Percentiles rank a stretch among this genome's conserved stretches.
Conservation (phyloP, 2,797 vertebrate species). For the Clamator glandarius region DNA sequence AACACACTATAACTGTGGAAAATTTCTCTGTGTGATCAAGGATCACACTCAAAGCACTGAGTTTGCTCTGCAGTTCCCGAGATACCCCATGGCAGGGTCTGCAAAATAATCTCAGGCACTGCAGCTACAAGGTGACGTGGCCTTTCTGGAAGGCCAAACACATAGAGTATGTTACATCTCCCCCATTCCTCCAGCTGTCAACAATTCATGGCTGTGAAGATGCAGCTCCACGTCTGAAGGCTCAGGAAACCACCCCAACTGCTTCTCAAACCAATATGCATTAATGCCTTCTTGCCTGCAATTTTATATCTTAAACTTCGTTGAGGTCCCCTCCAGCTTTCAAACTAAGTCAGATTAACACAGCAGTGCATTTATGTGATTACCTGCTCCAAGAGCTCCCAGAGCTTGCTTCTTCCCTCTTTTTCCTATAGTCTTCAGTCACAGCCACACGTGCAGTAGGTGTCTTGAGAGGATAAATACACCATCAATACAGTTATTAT, state of each 20-base stretch:
- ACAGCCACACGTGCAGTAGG: background rate
- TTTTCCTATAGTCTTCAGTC: background rate
- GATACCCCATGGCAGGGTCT: background rate
- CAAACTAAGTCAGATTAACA: background rate
- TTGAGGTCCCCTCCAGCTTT: background rate
- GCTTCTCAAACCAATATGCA: background rate
- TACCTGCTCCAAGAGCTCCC: background rate
- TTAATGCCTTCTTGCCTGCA: background rate
- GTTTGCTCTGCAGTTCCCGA: background rate
- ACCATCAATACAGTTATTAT: too few relatives aligned
- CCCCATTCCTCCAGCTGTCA: background rate
- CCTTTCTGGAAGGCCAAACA: background rate
- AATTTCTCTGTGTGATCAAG: background rate
- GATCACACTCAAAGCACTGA: background rate
- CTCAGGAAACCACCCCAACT: background rate
- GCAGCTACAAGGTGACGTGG: background rate
- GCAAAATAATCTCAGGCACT: background rate
- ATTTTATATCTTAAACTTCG: background rate
- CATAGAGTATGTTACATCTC: rapidly evolving
- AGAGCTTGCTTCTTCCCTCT: background rate
- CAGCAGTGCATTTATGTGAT: background rate
- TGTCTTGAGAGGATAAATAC: background rate
- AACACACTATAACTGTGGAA: background rate
- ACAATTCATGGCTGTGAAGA: background rate
- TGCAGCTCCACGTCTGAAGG: background rate